Conservation (phyloP, 2,113 vertebrate genomes). For the human (Homo sapiens) region GRCh38 chr4:154659501-154660000, state of each 20-base stretch:
- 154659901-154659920: not conserved
- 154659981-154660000: slow-evolving; percentile 60
- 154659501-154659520: slow-evolving; percentile 37
- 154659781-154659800: not conserved
- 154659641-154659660: not conserved
- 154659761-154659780: not conserved
- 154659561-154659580: not conserved
- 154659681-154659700: not conserved
- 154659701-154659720: not conserved
- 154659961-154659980: not conserved
- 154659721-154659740: not conserved
- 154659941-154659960: not conserved
- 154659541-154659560: not conserved
- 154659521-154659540: not conserved
- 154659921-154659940: not conserved
- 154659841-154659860: not conserved
- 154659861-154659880: not conserved
- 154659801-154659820: not conserved
- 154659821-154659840: not conserved
- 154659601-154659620: slow-evolving; percentile 19
- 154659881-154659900: not conserved
- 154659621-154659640: not conserved
- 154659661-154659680: not conserved
- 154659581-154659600: not conserved
- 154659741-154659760: not conserved